A percentile compares a stretch with the other conserved stretches of the same genome.
Evolutionary conservation across 2,113 vertebrate species (phyloP).

Genomic region (Tiliqua scincoides): DNA sequence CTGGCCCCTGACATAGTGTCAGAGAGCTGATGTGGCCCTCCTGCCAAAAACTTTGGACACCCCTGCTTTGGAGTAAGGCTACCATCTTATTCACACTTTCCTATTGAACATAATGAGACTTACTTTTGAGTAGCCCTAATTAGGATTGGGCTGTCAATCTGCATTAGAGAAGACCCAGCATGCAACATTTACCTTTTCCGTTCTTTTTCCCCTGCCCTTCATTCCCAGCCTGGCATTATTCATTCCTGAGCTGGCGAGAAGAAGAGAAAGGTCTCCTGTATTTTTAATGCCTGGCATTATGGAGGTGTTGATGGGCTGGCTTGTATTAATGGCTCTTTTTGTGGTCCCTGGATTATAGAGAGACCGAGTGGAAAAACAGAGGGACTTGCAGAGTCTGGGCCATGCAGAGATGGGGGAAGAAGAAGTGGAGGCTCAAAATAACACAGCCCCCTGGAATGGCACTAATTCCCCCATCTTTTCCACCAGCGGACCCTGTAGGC

Average conservation of each 20-base stretch:
- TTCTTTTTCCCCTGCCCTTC: neutral
- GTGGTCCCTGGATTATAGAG: neutral
- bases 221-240: neutral
- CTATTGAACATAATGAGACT: no score
- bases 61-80: no score
- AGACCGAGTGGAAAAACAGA: no score
- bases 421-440: neutral
- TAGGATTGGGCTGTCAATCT: no score
- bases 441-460: neutral
- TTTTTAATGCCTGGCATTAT: conserved; percentile 11
- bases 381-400: neutral
- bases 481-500: neutral
- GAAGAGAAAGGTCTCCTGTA: neutral
- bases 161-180: no score
- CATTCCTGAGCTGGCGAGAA: neutral
- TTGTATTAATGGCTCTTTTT: neutral
- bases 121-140: no score
- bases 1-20: no score
- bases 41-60: no score
- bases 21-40: no score
- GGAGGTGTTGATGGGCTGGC: neutral
- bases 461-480: neutral
- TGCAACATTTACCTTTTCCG: no score
- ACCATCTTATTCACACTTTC: no score
- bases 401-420: neutral